Conservation (phyloP, 1,140 invertebrate species). For the Trichonephila inaurata region DNA sequence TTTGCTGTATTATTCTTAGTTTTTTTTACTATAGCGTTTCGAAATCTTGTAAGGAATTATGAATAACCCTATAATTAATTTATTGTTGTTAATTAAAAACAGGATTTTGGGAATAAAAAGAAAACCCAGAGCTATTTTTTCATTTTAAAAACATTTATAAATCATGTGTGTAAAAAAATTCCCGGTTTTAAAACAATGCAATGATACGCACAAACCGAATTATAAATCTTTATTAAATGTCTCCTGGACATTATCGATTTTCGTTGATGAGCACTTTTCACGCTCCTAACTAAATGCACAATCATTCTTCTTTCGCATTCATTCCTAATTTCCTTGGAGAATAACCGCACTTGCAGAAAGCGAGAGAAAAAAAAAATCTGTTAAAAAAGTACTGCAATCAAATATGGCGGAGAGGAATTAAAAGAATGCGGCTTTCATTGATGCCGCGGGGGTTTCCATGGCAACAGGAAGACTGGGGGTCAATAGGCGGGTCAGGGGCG, state of each 20-base stretch:
- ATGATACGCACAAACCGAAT: not conserved
- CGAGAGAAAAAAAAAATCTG: not conserved
- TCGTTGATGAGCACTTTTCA: not conserved
- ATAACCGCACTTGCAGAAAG: not conserved
- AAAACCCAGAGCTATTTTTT: too few relatives aligned
- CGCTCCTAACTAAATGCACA: not conserved
- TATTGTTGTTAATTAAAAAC: too few relatives aligned
- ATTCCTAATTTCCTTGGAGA: not conserved
- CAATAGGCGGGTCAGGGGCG: constrained; percentile 69
- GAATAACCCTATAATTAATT: too few relatives aligned
- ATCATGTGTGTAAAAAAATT: too few relatives aligned
- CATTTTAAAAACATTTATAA: too few relatives aligned
- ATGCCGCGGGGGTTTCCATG: constrained; percentile 69
- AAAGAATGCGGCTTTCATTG: constrained; percentile 69
- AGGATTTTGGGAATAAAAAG: too few relatives aligned
- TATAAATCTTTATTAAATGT: constrained; percentile 1
- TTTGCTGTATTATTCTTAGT: too few relatives aligned
- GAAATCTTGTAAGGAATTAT: too few relatives aligned
- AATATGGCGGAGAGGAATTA: constrained; percentile 71
- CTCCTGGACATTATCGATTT: not conserved
- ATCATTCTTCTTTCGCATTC: not conserved
- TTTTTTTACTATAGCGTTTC: too few relatives aligned
- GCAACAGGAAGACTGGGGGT: constrained; percentile 73
- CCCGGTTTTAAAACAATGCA: too few relatives aligned
- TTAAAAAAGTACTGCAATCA: constrained; percentile 51